A percentile compares a stretch with the other conserved stretches of the same genome.
Evolutionary conservation across 2,888 invertebrate genomes (phyloP).

Genomic region (Lypha dubia): DNA sequence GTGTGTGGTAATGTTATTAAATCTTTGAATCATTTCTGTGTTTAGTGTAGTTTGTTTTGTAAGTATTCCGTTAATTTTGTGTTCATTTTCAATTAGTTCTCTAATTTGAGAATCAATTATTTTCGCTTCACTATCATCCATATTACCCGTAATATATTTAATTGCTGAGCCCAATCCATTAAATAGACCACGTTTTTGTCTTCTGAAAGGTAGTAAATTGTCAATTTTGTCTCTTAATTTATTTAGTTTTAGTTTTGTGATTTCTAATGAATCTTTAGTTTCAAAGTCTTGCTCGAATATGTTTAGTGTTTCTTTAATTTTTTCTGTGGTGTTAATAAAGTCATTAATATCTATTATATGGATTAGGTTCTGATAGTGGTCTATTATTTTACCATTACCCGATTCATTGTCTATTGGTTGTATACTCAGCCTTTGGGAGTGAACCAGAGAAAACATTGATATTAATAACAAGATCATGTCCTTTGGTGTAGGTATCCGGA

Average conservation of each 20-base stretch:
- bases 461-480: too few species aligned
- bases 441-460: conserved; percentile 13
- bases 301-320: not conserved
- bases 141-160: conserved; percentile 48
- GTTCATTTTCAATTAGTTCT: conserved; percentile 22
- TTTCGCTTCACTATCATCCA: conserved; percentile 31
- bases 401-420: conserved; percentile 13
- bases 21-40: conserved; percentile 53
- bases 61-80: conserved; percentile 5
- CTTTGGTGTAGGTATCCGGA: too few species aligned
- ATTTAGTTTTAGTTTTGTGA: conserved; percentile 29
- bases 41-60: conserved; percentile 28
- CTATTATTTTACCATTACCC: conserved; percentile 21
- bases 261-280: conserved; percentile 22
- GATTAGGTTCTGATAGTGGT: conserved; percentile 27
- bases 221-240: conserved; percentile 35
- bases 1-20: conserved; percentile 51
- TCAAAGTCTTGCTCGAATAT: conserved; percentile 9
- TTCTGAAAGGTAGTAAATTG: conserved; percentile 28
- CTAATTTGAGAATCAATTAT: conserved; percentile 31
- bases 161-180: conserved; percentile 47
- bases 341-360: conserved; percentile 35
- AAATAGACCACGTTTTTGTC: conserved; percentile 34
- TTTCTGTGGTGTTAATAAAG: conserved; percentile 6
- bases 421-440: conserved; percentile 19